Conservation (phyloP, 1,140 invertebrate genomes). For the Mya arenaria region DNA sequence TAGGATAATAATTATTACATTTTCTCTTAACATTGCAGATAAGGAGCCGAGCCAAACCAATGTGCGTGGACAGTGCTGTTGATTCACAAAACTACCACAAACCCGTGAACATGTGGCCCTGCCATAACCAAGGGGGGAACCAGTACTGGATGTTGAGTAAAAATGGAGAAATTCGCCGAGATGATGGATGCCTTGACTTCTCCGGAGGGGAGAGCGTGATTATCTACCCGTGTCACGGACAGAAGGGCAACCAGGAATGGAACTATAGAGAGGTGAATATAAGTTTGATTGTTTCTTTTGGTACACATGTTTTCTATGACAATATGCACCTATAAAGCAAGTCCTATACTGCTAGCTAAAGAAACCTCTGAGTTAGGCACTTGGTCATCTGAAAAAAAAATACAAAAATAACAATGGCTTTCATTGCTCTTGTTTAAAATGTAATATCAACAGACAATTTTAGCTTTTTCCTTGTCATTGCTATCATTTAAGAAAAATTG, state of each 20-base stretch:
- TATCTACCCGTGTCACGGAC: slow-evolving; percentile 96
- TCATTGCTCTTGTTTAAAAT: no score
- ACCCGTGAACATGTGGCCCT: slow-evolving; percentile 81
- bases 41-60: slow-evolving; percentile 76
- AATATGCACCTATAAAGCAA: no score
- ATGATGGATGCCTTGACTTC: slow-evolving; percentile 98
- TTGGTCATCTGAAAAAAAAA: no score
- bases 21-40: no score
- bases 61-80: slow-evolving; percentile 80
- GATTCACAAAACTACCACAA: slow-evolving; percentile 78
- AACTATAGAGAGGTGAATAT: slow-evolving; percentile 82
- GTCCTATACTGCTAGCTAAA: no score
- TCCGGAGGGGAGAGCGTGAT: slow-evolving; percentile 87
- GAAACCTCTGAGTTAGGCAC: no score
- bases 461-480: no score
- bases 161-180: slow-evolving; percentile 96
- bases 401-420: no score
- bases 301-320: no score
- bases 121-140: slow-evolving; percentile 81
- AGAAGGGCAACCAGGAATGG: slow-evolving; percentile 96
- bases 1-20: neutral
- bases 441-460: no score
- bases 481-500: no score
- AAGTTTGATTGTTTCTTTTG: neutral
- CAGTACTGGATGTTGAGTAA: slow-evolving; percentile 99